Evolutionary conservation across 2,888 invertebrate species (phyloP), one percentile per base, ranked within the genome.

Genomic region (Ctena decussata): DNA sequence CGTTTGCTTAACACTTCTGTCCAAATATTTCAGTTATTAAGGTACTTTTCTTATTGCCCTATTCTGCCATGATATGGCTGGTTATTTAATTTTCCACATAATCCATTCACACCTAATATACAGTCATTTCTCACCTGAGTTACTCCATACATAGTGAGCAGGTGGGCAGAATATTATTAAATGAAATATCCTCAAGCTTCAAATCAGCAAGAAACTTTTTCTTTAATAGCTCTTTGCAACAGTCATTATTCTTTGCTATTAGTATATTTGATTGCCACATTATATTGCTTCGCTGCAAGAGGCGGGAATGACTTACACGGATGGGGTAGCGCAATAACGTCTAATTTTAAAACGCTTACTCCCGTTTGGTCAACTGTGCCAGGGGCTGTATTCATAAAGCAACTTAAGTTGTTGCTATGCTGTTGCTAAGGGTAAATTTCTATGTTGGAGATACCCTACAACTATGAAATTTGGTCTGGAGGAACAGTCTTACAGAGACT

Each of bases 81-180:
- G 65, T 65, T 65, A 65, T 65, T 65, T 65, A 65, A 65, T 65
- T 65, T 35, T 35, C 65, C 35, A 65, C 32, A 65, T 65, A 65
- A 65, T 65, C 65, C 24, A 65, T 65, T 65, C 35, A 18, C 35
- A 32, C 35, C 35, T 35, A 65, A 12, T 35, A 21, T 11, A 35
- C 32, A 35, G 3, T 0, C 8, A 65, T 65, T 65, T 65, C 30
- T 65, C 65, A 65, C 65, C 35, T 30, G 12, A 65, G 35, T 65
- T 18, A 18, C 3, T n/a, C 65, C 18, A 35, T 53, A 57, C 24
- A 49, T 30, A 18, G 5, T 21, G 21, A 12, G 69, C 82, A 82
- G 82, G 78, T 82, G 82, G 82, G 27, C 65, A 41, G 39, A 74
- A 74, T 37, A 69, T 73, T 82, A 82, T 82, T 82, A 35, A 65